Percentiles rank a stretch among this genome's conserved stretches.
Conservation (phyloP, 1,140 invertebrate species). For the Gerris buenoi region DNA sequence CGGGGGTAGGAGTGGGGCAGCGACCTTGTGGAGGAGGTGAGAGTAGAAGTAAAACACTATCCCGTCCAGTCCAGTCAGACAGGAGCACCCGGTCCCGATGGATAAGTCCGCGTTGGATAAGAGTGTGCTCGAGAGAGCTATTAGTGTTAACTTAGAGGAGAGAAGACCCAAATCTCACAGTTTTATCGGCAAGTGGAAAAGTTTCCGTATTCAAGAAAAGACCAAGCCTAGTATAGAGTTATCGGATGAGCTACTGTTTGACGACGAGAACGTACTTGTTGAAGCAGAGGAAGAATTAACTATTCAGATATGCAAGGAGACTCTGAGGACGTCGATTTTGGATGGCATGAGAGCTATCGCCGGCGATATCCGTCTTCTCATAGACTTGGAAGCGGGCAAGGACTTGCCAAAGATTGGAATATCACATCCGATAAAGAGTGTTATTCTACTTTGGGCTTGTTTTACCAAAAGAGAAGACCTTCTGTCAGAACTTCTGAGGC, state of each 20-base stretch:
- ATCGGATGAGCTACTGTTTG: slow-evolving; percentile 12
- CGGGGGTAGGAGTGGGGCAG: background rate
- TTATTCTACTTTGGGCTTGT: slow-evolving; percentile 49
- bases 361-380: slow-evolving; percentile 45
- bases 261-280: slow-evolving; percentile 27
- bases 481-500: slow-evolving; percentile 39
- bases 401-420: slow-evolving; percentile 34
- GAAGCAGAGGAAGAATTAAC: slow-evolving; percentile 48
- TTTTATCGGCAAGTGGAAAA: slow-evolving; percentile 26
- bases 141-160: slow-evolving; percentile 25
- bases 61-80: background rate
- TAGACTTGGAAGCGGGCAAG: slow-evolving; percentile 49
- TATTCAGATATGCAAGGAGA: slow-evolving; percentile 54
- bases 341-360: slow-evolving; percentile 51
- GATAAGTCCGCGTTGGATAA: slow-evolving; percentile 17
- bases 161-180: slow-evolving; percentile 21
- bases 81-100: background rate
- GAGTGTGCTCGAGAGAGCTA: slow-evolving; percentile 24
- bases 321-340: slow-evolving; percentile 48
- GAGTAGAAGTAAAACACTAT: background rate
- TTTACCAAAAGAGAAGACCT: slow-evolving; percentile 49
- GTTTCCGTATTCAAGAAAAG: slow-evolving; percentile 15
- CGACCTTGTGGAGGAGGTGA: background rate
- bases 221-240: slow-evolving; percentile 4
- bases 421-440: slow-evolving; percentile 30